Conservation (phyloP, 2,113 vertebrate genomes). For the crab-eating macaque (Macaca fascicularis) region DNA sequence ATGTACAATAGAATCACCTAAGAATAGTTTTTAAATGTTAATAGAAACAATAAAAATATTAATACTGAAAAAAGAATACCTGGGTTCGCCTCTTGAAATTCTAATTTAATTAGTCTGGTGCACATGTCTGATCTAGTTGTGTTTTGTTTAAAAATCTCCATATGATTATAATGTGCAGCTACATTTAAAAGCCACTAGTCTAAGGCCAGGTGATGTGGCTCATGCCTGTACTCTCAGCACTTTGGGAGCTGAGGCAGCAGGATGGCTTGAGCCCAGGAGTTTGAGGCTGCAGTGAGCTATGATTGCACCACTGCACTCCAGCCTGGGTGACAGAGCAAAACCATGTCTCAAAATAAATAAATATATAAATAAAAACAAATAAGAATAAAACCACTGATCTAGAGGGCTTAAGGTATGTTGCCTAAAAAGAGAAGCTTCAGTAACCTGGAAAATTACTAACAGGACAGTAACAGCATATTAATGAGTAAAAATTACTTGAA, state of each 20-base stretch:
- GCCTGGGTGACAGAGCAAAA: too few relatives aligned
- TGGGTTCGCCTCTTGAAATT: not conserved
- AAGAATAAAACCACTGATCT: not conserved
- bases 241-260: too few relatives aligned
- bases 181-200: not conserved
- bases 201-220: too few relatives aligned
- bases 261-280: too few relatives aligned
- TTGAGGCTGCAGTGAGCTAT: too few relatives aligned
- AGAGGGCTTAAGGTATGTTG: not conserved
- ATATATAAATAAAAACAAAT: too few relatives aligned
- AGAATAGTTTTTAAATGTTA: not conserved
- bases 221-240: too few relatives aligned
- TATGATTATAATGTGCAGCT: not conserved
- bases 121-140: not conserved
- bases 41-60: slow-evolving; percentile 12
- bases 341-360: too few relatives aligned
- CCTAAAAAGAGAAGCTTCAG: slow-evolving; percentile 36
- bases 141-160: slow-evolving; percentile 18
- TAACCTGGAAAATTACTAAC: slow-evolving; percentile 42
- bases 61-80: not conserved
- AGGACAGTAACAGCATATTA: slow-evolving; percentile 23
- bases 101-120: not conserved
- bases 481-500: slow-evolving; percentile 40
- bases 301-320: too few relatives aligned
- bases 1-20: not conserved